Base-by-base conservation (phyloP, 2,888 invertebrate genomes). In the Tetranychus piercei region DNA sequence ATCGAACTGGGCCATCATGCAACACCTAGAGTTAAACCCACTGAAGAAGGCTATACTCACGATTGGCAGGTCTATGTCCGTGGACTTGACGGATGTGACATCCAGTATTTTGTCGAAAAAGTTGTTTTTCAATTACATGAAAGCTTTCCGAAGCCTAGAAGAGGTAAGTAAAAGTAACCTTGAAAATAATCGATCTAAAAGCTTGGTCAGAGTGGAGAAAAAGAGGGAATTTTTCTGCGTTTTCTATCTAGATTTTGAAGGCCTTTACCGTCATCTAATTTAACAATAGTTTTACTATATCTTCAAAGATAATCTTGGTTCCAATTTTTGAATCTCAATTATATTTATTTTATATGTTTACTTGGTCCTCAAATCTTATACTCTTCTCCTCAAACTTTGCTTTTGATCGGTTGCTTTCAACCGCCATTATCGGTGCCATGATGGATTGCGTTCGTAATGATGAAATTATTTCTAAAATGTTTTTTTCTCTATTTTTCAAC, bases 51-150 rank as follows among this genome's bases (percentile, higher is more conserved):
- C 72, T 94, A 91, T 82, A 96, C 95, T 79, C 96, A 96, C 84
- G 95, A 96, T 83, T 96, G 96, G 96, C 91, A 92, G 83, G 89
- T 96, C 74, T 95, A 90, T 84, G 92, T 96, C 34, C 87, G 90
- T 81, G 94, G 94, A 74, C 87, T 88, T 78, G 92, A 94, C 81
- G 89, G 89, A 79, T 88, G 89, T 78, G 90, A 91, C 81, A 91
- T 96, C 80, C 88, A 90, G 80, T 87, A 90, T 82, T 96, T 91
- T 85, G 88, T 95, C 75, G 94, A 95, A 77, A 94, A 91, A 87
- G 85, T 87, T 73, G 90, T 94, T 44, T 95, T 95, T 82, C 85
- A 89, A 81, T 86, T 96, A 74, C 95, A 96, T 81, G 89, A 91
- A 78, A 92, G 94, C 73, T 96, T 96, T 85, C 89, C 88, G 15